Percentiles rank a stretch among this genome's conserved stretches.
These are phyloP conservation scores for Coelopa frigida DNA, from an alignment of 1,140 invertebrate species.

Conservation along the genomic window DNA sequence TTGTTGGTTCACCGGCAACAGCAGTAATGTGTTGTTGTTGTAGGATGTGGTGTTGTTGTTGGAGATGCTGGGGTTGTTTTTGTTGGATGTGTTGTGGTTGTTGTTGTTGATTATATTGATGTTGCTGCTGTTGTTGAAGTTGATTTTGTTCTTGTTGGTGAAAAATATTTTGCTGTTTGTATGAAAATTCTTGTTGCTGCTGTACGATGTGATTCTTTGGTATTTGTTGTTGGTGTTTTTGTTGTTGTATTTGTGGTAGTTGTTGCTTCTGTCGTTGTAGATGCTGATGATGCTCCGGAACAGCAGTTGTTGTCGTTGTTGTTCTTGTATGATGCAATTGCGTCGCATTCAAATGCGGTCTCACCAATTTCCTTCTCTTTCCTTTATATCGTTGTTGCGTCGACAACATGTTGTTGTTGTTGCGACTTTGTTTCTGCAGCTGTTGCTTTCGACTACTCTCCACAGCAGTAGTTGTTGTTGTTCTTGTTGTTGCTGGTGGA, in stretches of 20 bases:
- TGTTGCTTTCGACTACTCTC: too few species aligned
- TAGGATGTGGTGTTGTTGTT: constrained; percentile 17
- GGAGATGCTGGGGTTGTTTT: constrained; percentile 26
- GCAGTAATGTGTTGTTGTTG: constrained; percentile 8
- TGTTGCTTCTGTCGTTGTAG: constrained; percentile 2
- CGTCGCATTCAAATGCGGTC: constrained; percentile 26
- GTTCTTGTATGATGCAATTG: constrained; percentile 24
- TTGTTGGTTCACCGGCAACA: constrained; percentile 4
- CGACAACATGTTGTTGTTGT: constrained; percentile 15
- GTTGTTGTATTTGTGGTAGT: constrained; percentile 17
- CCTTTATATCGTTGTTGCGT: constrained; percentile 7
- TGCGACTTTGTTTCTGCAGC: constrained; percentile 25
- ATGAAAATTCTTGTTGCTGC: constrained; percentile 1
- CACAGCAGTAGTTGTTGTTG: constrained; percentile 13
- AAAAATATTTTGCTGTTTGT: constrained; percentile 15
- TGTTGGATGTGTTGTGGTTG: constrained; percentile 12
- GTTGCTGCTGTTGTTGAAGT: constrained; percentile 18
- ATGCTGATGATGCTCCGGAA: background rate
- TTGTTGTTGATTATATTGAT: constrained; percentile 14
- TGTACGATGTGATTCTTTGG: constrained; percentile 2
- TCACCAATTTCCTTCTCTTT: constrained; percentile 26
- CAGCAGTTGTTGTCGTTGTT: constrained; percentile 8
- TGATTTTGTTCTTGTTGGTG: constrained; percentile 26
- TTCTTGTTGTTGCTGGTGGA: constrained; percentile 17
- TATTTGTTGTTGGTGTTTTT: constrained; percentile 23